Conservation (phyloP, 92 coral and sea anemone genomes). For the Muricea muricata region DNA sequence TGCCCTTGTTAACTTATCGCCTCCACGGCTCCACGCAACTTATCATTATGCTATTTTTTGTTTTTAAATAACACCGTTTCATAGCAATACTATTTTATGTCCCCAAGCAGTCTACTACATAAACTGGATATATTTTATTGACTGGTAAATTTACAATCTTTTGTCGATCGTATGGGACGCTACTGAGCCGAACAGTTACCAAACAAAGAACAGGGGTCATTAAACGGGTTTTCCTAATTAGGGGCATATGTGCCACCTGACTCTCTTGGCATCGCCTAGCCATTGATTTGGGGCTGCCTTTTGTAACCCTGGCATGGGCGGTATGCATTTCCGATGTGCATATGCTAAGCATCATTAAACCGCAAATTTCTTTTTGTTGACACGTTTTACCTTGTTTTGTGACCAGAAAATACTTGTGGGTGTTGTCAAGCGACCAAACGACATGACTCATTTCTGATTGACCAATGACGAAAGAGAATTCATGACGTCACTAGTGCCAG, state of each 20-base stretch:
- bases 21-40: no score
- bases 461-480: conserved; percentile 44
- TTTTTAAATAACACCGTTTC: no score
- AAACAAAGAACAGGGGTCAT: conserved; percentile 4
- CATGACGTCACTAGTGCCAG: conserved; percentile 50
- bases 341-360: background rate
- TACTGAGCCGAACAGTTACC: background rate
- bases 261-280: background rate
- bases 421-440: conserved; percentile 30
- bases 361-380: conserved; percentile 11
- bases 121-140: no score
- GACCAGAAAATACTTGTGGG: conserved; percentile 1
- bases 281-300: background rate
- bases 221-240: background rate
- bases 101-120: no score
- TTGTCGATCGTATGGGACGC: no score
- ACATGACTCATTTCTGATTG: conserved; percentile 10
- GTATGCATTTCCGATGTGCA: background rate
- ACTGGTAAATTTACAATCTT: no score
- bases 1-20: no score
- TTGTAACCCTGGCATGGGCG: conserved; percentile 4
- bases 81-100: no score
- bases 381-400: background rate
- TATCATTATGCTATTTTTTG: no score
- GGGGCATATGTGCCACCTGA: background rate